Evolutionary conservation across 1,140 invertebrate genomes (phyloP).

Genomic region (Sycophila sp.): DNA sequence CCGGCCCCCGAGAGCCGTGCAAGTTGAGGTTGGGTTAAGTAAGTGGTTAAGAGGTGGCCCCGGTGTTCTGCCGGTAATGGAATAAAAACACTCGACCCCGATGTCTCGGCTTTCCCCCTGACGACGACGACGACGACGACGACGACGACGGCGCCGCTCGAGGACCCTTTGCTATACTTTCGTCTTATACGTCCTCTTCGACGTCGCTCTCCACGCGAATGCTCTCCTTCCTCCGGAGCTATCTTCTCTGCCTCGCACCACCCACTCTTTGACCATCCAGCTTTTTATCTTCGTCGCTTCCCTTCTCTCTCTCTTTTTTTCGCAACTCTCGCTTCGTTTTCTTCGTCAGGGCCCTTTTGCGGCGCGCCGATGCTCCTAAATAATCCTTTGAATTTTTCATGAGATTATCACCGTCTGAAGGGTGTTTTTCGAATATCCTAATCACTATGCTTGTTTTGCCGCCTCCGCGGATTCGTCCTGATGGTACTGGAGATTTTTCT

Average conservation of each 20-base stretch:
- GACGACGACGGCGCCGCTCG: neutral
- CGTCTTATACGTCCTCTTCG: conserved; percentile 19
- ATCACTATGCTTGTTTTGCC: too few species aligned
- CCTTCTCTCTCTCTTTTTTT: neutral
- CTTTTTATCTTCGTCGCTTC: neutral
- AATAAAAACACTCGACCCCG: conserved; percentile 59
- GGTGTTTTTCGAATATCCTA: conserved; percentile 6
- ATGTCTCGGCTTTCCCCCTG: conserved; percentile 34
- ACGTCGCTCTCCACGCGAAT: conserved; percentile 2
- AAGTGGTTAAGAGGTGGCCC: conserved; percentile 54
- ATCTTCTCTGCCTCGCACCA: neutral
- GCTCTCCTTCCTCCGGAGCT: conserved; percentile 27
- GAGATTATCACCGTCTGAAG: neutral
- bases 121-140: neutral
- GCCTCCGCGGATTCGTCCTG: too few species aligned
- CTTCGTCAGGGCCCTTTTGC: neutral
- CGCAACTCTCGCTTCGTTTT: neutral
- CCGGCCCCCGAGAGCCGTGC: neutral
- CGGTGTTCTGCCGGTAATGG: conserved; percentile 48
- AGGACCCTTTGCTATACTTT: conserved; percentile 22
- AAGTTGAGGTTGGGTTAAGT: conserved; percentile 51
- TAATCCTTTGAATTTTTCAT: conserved; percentile 28
- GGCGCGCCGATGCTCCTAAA: neutral
- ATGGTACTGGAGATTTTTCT: too few species aligned
- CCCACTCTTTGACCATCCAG: neutral